These are phyloP conservation scores for Caenorhabditis macrosperma DNA, from an alignment of 2,888 invertebrate genomes.

Conservation along the genomic window DNA sequence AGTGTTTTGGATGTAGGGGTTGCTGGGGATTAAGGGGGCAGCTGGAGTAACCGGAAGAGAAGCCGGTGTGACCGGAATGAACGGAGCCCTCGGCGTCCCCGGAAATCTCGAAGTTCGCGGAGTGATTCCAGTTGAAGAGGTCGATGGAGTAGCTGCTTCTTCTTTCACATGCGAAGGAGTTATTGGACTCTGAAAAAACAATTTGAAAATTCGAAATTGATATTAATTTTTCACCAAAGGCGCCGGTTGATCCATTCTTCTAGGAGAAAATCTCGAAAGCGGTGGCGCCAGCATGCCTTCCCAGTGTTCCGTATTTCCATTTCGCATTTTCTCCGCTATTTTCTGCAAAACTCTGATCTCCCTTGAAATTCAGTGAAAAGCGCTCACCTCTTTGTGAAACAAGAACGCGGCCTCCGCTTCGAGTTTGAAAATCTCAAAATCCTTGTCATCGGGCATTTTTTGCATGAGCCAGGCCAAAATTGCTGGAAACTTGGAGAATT, in stretches of 20 bases:
- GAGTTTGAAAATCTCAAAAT: constrained; percentile 46
- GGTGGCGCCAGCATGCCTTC: constrained; percentile 44
- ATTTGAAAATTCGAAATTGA: background rate
- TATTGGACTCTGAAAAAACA: background rate
- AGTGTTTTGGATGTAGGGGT: background rate
- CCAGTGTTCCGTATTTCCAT: constrained; percentile 5
- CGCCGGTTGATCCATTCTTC: background rate
- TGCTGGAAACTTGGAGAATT: constrained; percentile 10
- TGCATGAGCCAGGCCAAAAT: constrained; percentile 37
- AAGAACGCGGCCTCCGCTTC: constrained; percentile 23
- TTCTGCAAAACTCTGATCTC: constrained; percentile 11
- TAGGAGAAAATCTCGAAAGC: background rate
- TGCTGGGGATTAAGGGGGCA: background rate
- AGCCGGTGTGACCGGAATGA: background rate
- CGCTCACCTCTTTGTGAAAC: constrained; percentile 30
- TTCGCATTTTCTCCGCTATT: constrained; percentile 36
- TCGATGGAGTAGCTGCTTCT: background rate
- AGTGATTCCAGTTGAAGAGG: background rate
- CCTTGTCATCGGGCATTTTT: constrained; percentile 27
- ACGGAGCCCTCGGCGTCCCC: background rate
- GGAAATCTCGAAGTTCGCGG: background rate
- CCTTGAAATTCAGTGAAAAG: background rate
- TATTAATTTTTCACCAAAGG: background rate
- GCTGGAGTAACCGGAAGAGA: background rate
- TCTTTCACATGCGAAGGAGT: background rate